Evolutionary conservation across 2,113 vertebrate species (phyloP), one percentile per base, ranked within the genome.

Genomic region (Marmota monax): DNA sequence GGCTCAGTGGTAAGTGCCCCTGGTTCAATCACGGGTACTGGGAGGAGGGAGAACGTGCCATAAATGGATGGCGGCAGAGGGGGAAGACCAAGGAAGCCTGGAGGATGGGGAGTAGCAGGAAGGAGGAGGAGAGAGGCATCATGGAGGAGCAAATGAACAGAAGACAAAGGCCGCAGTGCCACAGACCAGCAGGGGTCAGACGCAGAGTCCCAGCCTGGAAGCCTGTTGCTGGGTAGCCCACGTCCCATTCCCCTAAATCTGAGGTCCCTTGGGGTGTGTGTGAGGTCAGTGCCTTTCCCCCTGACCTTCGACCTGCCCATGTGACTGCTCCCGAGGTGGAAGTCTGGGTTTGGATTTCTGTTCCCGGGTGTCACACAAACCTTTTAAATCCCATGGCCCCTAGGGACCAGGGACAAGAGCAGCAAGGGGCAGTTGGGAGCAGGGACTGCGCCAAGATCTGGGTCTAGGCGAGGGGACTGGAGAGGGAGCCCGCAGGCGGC

Each of bases 361-460:
- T 27, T 78, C 92, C 79, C 91, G 61, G 1, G 20, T 78, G 63
- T 45, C 93, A 84, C 82, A 80, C 89, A 93, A 97, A 84, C 96
- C 93, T 97, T 96, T 97, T 97, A 74, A 95, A 97, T 90, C 83
- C 95, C 96, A 92, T 1, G 0, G 86, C 53, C 97, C 93, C 93
- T 9, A 79, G 97, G 90, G 94, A 94, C 58, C 53, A 96, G 48
- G 82, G 32, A 18, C 69, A 72, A 86, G 80, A 88, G 45, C 51
- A 32, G 45, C 51, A 25, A 77, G 63, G 72, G 78, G 27, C 7
- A 1, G 45, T 27, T 20, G 37, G 63, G 27, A 23, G 6, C 25
- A 65, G 45, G 67, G 39, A 27, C 20, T 29, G 29, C 34, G n/a
- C 16, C 29, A 70, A 27, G 14, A 78, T 20, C 94, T 23, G 80